Evolutionary conservation across 2,888 invertebrate genomes (phyloP).

Genomic region (Eumacrocentrus americanus): DNA sequence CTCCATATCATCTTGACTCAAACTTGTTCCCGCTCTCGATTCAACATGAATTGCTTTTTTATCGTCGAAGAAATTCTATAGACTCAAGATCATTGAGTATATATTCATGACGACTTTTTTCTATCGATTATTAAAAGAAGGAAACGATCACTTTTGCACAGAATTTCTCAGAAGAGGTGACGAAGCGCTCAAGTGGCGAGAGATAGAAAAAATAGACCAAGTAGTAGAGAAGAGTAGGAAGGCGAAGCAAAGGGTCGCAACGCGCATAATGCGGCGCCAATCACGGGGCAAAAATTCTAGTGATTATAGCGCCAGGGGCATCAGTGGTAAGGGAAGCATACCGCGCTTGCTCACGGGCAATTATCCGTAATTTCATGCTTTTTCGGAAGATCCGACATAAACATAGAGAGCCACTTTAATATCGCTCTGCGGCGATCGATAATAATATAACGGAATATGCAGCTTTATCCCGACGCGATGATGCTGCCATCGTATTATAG

Average conservation of each 20-base stretch:
- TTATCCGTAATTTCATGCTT: slow-evolving; percentile 59
- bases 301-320: slow-evolving; percentile 33
- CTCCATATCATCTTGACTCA: not conserved
- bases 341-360: slow-evolving; percentile 37
- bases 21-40: slow-evolving; percentile 1
- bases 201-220: not conserved
- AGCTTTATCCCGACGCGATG: slow-evolving; percentile 39
- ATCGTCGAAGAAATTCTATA: not conserved
- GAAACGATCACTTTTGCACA: not conserved
- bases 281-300: slow-evolving; percentile 28
- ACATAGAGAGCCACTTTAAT: slow-evolving; percentile 58
- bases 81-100: not conserved
- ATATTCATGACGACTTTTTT: not conserved
- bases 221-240: slow-evolving; percentile 20
- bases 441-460: slow-evolving; percentile 57
- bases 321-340: slow-evolving; percentile 15
- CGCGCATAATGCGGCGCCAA: slow-evolving; percentile 38
- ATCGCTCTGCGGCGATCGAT: slow-evolving; percentile 53
- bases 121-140: not conserved
- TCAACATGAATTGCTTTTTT: slow-evolving; percentile 1
- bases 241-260: slow-evolving; percentile 29
- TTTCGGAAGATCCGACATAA: slow-evolving; percentile 55
- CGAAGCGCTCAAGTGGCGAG: not conserved
- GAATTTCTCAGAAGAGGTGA: not conserved
- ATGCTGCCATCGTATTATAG: slow-evolving; percentile 54